Base-by-base conservation (phyloP, 2,113 vertebrate species). In the Hemiscyllium ocellatum region DNA sequence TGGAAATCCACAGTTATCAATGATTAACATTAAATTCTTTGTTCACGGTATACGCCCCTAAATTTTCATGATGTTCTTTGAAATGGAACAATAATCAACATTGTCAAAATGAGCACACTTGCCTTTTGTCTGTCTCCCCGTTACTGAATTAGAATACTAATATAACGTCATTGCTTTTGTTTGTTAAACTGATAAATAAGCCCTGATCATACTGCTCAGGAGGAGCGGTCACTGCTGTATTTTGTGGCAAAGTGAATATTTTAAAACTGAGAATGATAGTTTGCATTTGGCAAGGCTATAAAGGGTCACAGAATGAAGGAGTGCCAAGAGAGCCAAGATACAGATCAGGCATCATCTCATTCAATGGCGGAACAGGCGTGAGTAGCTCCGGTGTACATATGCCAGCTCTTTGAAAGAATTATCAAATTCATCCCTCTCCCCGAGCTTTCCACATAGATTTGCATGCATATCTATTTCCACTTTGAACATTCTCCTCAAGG, bases 21-120 rank as follows among this genome's bases (percentile, higher is more conserved):
- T 37, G 89, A 93, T 93, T 91, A 33, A 91, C 61, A 65, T 91
- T 93, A 68, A 66, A 93, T 42, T 93, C 24, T 33, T 89, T 61
- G 50, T 89, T 87, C 52, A 61, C 17, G 26, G 86, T 56, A 61
- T 29, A 19, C 37, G 61, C 66, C 61, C 1, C 6, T 37, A 68
- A 93, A 66, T 17, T 66, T 93, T 93, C 17, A 65, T 65, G 8
- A 37, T 37, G 22, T 93, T n/a, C 61, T 93, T 66, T 93, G 56
- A 93, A 68, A 22, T 93, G 20, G n/a, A 93, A 2, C 33, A 37
- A 66, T 66, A 37, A 20, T 3, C 2, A 66, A n/a, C 1, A 37
- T n/a, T n/a, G n/a, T n/a, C n/a, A n/a, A n/a, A n/a, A n/a, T n/a
- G n/a, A n/a, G n/a, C n/a, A n/a, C n/a, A n/a, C n/a, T n/a, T n/a